Evolutionary conservation across 1,140 invertebrate species (phyloP), one percentile per base, ranked within the genome.

Genomic region (Triops longicaudatus): DNA sequence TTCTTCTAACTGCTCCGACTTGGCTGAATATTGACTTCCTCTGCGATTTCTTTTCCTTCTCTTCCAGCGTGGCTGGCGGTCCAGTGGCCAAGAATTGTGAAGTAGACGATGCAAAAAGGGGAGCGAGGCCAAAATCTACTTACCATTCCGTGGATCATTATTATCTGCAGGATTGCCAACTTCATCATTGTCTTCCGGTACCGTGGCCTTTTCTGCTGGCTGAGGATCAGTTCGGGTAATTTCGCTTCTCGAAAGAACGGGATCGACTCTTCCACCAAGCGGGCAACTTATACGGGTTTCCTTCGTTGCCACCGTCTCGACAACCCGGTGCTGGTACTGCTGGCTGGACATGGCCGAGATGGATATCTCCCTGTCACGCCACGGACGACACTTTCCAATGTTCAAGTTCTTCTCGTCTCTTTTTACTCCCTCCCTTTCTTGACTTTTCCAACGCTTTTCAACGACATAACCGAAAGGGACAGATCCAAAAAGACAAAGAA

Each of bases 301-400:
- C 3, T 63, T 63, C 50, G 50, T 63, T 63, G 17, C 50, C 10
- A 63, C 50, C 17, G 50, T 63, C 50, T 63, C 50, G 50, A 63
- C 50, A 63, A 63, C 17, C 50, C 22, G 50, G 50, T 63, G 50
- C 50, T 63, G 50, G 50, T 63, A 63, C 50, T 63, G 50, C 50
- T 63, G 50, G n/a, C 50, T 22, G 50, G 50, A 63, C 50, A 63
- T 63, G 14, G 14, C 50, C 17, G 50, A 63, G 50, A 63, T 63
- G 50, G 50, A 63, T 63, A 63, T 63, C 50, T 63, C 50, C 50
- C 50, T 6, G 50, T 63, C 50, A 63, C 50, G 50, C 50, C n/a
- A 63, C 50, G 50, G 50, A 63, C 22, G 50, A 63, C 50, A 63
- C 50, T 63, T 63, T 63, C 50, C 50, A 63, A 63, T n/a, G 44